These are phyloP conservation scores for Neotoxoptera formosana DNA, from an alignment of 1,140 invertebrate species.

Conservation along the genomic window DNA sequence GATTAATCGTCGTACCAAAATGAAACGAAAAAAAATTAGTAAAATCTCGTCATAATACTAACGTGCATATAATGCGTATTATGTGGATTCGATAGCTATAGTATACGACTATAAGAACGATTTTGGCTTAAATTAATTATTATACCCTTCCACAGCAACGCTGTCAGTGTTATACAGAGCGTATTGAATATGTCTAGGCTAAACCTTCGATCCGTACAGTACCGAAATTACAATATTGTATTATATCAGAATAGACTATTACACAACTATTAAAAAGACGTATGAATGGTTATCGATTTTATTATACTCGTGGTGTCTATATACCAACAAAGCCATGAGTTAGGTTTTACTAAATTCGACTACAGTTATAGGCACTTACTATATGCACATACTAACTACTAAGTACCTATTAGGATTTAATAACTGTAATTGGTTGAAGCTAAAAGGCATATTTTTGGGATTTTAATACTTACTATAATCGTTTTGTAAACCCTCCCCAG, in stretches of 20 bases:
- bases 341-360: background rate
- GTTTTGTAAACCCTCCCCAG: background rate
- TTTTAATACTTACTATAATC: background rate
- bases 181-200: background rate
- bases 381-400: background rate
- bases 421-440: background rate
- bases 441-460: background rate
- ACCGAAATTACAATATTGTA: background rate
- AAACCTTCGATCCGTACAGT: background rate
- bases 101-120: background rate
- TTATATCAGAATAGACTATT: background rate
- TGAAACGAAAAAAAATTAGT: background rate
- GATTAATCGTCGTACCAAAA: background rate
- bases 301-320: background rate
- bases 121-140: background rate
- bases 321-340: background rate
- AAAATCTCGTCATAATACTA: background rate
- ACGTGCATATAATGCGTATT: background rate
- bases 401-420: background rate
- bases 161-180: background rate
- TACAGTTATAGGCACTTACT: too few species aligned
- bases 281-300: background rate
- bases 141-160: background rate
- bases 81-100: background rate
- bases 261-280: background rate